Percentiles rank a stretch among this genome's conserved stretches.
Conservation (phyloP, 2,888 invertebrate genomes). For the Acanthosoma haemorrhoidale region DNA sequence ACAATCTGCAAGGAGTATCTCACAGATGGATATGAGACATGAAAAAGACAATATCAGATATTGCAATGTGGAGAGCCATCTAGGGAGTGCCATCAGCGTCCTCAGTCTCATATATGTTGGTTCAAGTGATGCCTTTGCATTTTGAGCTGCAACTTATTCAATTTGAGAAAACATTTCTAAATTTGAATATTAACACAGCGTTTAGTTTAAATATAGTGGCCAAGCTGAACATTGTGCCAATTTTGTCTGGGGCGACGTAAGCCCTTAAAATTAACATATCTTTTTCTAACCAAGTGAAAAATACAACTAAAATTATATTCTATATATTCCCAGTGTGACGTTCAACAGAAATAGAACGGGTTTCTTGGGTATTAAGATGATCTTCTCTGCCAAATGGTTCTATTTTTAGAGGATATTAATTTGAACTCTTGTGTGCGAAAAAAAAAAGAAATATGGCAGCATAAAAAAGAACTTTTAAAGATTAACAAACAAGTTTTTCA, state of each 20-base stretch:
- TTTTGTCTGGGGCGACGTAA: neutral
- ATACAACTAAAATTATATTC: constrained; percentile 1
- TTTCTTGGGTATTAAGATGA: constrained; percentile 12
- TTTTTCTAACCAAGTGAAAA: neutral
- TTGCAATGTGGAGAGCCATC: too few species aligned
- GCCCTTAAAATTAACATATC: neutral
- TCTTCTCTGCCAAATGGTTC: neutral
- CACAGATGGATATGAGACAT: too few species aligned
- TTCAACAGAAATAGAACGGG: neutral
- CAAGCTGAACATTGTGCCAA: neutral
- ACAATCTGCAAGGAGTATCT: too few species aligned
- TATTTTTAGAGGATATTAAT: neutral
- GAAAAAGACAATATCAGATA: too few species aligned
- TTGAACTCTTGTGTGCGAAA: neutral
- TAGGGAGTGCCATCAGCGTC: too few species aligned
- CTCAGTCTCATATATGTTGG: too few species aligned
- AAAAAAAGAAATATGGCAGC: too few species aligned
- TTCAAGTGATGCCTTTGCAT: too few species aligned
- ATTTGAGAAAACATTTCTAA: too few species aligned
- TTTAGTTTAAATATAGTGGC: too few species aligned
- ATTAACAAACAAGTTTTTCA: neutral
- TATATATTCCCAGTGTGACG: neutral
- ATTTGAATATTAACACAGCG: too few species aligned
- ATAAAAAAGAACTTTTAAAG: neutral
- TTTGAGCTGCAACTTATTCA: too few species aligned